Evolutionary conservation across 2,888 invertebrate species (phyloP).

Genomic region (Drosophila ustulata): DNA sequence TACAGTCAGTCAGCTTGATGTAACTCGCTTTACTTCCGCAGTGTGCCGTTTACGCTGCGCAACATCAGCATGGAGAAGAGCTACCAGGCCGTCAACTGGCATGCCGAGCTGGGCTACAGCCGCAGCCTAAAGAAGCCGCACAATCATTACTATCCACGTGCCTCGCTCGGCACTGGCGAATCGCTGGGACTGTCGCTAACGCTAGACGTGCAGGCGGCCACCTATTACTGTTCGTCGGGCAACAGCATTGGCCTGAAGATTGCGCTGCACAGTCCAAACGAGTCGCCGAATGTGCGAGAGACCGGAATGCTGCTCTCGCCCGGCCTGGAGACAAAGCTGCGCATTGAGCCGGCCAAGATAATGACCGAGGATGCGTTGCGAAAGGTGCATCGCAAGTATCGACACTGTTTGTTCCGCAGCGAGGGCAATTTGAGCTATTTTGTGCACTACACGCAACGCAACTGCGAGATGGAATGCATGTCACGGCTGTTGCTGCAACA

Average conservation of each 20-base stretch:
- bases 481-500: constrained; percentile 87
- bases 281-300: constrained; percentile 79
- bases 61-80: constrained; percentile 26
- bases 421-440: constrained; percentile 89
- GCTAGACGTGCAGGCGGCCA: constrained; percentile 89
- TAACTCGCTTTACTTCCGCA: constrained; percentile 13
- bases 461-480: constrained; percentile 92
- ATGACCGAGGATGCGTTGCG: constrained; percentile 71
- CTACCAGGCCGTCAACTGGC: constrained; percentile 87
- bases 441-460: constrained; percentile 90
- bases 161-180: constrained; percentile 87
- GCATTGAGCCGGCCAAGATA: constrained; percentile 77
- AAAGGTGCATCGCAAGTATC: constrained; percentile 67
- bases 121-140: not conserved
- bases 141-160: constrained; percentile 86
- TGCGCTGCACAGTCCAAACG: constrained; percentile 81
- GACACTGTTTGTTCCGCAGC: constrained; percentile 90
- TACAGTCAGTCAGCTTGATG: too few relatives aligned
- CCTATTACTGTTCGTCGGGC: constrained; percentile 93
- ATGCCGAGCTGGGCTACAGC: constrained; percentile 89
- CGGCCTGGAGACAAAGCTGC: constrained; percentile 79
- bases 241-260: constrained; percentile 86
- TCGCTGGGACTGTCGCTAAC: constrained; percentile 90
- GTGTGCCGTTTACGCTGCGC: constrained; percentile 56
- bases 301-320: constrained; percentile 77